Percentiles rank a stretch among this genome's conserved stretches.
Conservation (phyloP, 2,888 invertebrate species). For the Lycocerus yunnanus region DNA sequence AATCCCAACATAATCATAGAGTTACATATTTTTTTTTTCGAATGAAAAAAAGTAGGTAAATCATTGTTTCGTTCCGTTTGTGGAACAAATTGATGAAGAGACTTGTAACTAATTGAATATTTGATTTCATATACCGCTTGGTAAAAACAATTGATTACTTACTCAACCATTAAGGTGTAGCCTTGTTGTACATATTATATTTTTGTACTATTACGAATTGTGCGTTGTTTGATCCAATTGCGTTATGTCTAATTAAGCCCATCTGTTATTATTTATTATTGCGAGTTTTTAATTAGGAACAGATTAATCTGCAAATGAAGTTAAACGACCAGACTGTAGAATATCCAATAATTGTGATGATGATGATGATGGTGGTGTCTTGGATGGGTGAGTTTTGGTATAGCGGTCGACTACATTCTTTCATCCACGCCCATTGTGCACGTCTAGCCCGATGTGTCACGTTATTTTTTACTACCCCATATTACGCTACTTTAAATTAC, state of each 20-base stretch:
- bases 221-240: not conserved
- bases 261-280: not conserved
- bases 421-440: slow-evolving; percentile 20
- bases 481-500: slow-evolving; percentile 6
- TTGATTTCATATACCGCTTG: slow-evolving; percentile 24
- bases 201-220: too few relatives aligned
- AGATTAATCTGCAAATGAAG: not conserved
- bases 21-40: not conserved
- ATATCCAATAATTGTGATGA: slow-evolving; percentile 12
- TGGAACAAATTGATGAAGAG: slow-evolving; percentile 2
- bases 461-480: slow-evolving; percentile 13
- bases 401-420: slow-evolving; percentile 29
- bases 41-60: not conserved
- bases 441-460: slow-evolving; percentile 9
- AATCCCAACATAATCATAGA: not conserved
- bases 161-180: slow-evolving; percentile 22
- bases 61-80: not conserved
- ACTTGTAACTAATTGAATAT: slow-evolving; percentile 22
- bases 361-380: too few relatives aligned
- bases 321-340: slow-evolving; percentile 9
- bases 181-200: slow-evolving; percentile 26
- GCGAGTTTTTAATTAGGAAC: not conserved
- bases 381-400: not conserved
- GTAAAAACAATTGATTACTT: slow-evolving; percentile 26
- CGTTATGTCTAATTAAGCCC: not conserved